phyloP scores from a whole-genome alignment of 2,797 vertebrate genomes.

The Oreochromis mossambicus region DNA sequence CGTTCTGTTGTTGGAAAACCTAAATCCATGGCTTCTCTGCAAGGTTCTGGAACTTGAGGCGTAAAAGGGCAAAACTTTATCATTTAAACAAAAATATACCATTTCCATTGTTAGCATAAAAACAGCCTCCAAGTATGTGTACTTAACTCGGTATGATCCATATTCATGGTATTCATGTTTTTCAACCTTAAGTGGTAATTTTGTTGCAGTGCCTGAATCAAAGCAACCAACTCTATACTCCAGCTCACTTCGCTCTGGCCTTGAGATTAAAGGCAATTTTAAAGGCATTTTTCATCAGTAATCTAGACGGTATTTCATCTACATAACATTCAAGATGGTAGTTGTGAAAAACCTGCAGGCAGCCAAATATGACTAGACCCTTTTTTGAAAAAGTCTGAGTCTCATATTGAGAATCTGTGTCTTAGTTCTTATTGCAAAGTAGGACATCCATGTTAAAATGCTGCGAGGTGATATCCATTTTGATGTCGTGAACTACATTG shows the following conservation, averaged over 20 bases:
- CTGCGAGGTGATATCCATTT: slow-evolving; percentile 21
- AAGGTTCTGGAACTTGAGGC: neutral
- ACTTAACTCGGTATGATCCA: neutral
- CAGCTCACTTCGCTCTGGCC: neutral
- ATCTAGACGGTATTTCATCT: neutral
- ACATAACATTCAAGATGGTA: neutral
- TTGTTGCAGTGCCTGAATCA: neutral
- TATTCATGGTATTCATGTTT: neutral
- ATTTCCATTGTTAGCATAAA: neutral
- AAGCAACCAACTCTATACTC: neutral
- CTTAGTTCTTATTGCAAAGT: slow-evolving; percentile 30
- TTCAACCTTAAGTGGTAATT: neutral
- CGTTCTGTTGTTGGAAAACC: neutral
- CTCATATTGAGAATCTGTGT: neutral
- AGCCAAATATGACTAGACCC: neutral
- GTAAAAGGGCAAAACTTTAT: neutral
- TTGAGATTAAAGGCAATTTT: neutral
- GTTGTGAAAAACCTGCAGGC: neutral
- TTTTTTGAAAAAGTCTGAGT: slow-evolving; percentile 10
- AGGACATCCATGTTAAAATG: slow-evolving; percentile 31
- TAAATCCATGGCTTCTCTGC: neutral
- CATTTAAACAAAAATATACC: neutral
- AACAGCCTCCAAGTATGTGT: neutral
- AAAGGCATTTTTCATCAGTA: neutral
- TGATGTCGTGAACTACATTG: slow-evolving; percentile 39